A percentile compares a stretch with the other conserved stretches of the same genome.
phyloP scores from a whole-genome alignment of 1,140 invertebrate species.

The Drosophila tropicalis region DNA sequence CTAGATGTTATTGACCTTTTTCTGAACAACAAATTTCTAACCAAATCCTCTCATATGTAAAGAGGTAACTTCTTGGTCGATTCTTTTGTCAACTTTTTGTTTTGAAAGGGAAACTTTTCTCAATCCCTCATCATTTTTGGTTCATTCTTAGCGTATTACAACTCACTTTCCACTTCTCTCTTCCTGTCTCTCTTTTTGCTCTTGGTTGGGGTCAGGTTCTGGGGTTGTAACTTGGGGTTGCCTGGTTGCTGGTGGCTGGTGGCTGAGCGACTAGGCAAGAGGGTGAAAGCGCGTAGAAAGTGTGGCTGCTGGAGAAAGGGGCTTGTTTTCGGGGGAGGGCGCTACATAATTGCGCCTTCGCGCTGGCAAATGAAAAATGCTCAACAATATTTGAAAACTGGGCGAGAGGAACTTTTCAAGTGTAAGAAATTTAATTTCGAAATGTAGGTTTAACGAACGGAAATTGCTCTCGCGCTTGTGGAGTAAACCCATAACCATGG shows the following conservation, averaged over 20 bases:
- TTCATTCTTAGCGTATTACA: slow-evolving; percentile 47
- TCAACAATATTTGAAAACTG: slow-evolving; percentile 66
- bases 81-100: background rate
- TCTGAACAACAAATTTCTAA: too few species aligned
- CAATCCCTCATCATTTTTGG: slow-evolving; percentile 39
- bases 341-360: slow-evolving; percentile 65
- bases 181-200: background rate
- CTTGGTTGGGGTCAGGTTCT: slow-evolving; percentile 8
- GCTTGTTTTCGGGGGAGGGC: slow-evolving; percentile 3
- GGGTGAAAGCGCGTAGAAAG: background rate
- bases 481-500: slow-evolving; percentile 50
- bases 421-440: slow-evolving; percentile 81
- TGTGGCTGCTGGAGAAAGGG: background rate
- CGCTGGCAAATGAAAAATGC: slow-evolving; percentile 69
- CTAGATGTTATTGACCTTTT: too few species aligned
- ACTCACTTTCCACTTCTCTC: slow-evolving; percentile 41
- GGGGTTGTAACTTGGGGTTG: slow-evolving; percentile 31
- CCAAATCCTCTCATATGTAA: background rate
- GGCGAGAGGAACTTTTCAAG: slow-evolving; percentile 70
- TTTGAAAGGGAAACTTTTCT: slow-evolving; percentile 27
- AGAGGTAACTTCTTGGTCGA: slow-evolving; percentile 24
- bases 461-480: slow-evolving; percentile 75
- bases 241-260: slow-evolving; percentile 20
- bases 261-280: slow-evolving; percentile 19
- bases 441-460: slow-evolving; percentile 81